phyloP scores from a whole-genome alignment of 2,113 vertebrate genomes.

The Melanotaenia duboulayi region DNA sequence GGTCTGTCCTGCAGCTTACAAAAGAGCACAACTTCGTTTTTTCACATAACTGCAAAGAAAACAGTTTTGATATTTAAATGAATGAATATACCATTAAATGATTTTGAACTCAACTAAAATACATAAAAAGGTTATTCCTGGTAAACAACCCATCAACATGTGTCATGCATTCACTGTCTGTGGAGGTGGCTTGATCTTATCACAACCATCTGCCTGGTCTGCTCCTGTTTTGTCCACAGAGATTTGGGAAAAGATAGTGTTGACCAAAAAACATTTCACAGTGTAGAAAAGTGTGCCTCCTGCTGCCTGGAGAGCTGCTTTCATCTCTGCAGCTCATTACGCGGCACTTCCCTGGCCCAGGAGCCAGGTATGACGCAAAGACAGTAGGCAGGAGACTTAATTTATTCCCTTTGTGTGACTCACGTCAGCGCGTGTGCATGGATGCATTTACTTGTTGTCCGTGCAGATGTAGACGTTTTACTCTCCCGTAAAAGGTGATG shows the following conservation, averaged over 20 bases:
- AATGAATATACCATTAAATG: not conserved
- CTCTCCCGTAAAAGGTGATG: not conserved
- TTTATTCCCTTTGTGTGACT: constrained; percentile 52
- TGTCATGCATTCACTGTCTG: constrained; percentile 30
- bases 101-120: not conserved
- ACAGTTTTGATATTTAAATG: not conserved
- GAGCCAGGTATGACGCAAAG: constrained; percentile 62
- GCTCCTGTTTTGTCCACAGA: constrained; percentile 64
- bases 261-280: constrained; percentile 55
- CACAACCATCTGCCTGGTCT: constrained; percentile 68
- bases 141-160: constrained; percentile 34
- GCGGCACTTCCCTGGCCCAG: constrained; percentile 25
- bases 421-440: constrained; percentile 44
- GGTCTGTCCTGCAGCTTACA: constrained; percentile 5
- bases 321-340: constrained; percentile 71
- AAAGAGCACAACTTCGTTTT: not conserved
- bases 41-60: constrained; percentile 22
- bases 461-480: not conserved
- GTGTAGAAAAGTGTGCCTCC: constrained; percentile 60
- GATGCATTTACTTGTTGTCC: constrained; percentile 2
- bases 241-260: constrained; percentile 57
- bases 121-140: too few relatives aligned
- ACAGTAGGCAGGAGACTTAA: constrained; percentile 58
- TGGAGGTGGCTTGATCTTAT: constrained; percentile 64
- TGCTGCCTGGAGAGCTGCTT: constrained; percentile 64